These are phyloP conservation scores for Argopecten irradians DNA, from an alignment of 1,140 invertebrate genomes.

Conservation along the genomic window DNA sequence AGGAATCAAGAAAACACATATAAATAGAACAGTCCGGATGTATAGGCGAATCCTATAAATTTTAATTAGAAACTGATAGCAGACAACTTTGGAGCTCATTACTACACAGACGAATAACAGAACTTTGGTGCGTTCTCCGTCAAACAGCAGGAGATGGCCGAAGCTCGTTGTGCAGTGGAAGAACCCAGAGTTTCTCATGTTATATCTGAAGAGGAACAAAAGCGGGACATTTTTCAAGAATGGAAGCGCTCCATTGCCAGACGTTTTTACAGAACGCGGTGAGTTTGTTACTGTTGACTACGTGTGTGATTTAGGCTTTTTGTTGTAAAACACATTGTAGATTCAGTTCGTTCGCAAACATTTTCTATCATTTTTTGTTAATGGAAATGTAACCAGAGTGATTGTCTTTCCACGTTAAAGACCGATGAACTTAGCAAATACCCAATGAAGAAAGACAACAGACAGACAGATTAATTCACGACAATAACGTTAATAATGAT, in stretches of 20 bases:
- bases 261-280: conserved; percentile 68
- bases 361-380: no score
- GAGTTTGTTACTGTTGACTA: not conserved
- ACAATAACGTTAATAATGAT: no score
- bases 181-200: conserved; percentile 74
- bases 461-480: no score
- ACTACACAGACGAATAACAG: not conserved
- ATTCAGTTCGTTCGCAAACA: no score
- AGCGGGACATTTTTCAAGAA: conserved; percentile 70
- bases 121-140: not conserved
- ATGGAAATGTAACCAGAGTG: no score
- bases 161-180: conserved; percentile 77
- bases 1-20: no score
- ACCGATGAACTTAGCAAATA: no score
- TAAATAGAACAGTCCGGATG: no score
- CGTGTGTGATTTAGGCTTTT: not conserved
- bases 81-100: not conserved
- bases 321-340: no score
- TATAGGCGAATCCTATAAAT: not conserved
- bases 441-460: no score
- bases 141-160: conserved; percentile 72
- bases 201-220: conserved; percentile 73
- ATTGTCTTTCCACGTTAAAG: no score
- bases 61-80: conserved; percentile 12
- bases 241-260: conserved; percentile 66